phyloP scores from a whole-genome alignment of 1,140 invertebrate species.

The Pemphigus obesinymphae region DNA sequence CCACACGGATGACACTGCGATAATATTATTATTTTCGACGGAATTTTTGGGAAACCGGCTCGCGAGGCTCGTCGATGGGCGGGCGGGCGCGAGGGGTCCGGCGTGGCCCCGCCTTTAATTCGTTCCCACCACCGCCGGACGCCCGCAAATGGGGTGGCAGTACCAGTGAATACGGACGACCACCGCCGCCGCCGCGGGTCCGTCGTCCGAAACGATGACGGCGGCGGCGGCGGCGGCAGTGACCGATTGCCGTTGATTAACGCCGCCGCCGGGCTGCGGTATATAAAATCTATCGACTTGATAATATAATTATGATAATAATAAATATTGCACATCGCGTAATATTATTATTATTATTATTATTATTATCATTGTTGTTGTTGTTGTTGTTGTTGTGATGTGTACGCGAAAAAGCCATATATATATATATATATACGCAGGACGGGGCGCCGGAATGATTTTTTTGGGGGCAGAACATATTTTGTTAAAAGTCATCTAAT shows the following conservation, averaged over 20 bases:
- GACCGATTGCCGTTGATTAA: neutral
- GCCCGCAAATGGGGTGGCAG: conserved; percentile 33
- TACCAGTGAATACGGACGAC: neutral
- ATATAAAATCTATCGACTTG: neutral
- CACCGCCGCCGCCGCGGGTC: no score
- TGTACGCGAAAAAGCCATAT: no score
- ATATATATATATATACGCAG: no score
- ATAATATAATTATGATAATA: neutral
- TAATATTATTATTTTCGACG: conserved; percentile 23
- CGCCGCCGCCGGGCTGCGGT: neutral
- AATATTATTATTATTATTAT: neutral
- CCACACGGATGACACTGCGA: conserved; percentile 27
- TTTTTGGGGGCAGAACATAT: no score
- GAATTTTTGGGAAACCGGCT: conserved; percentile 41
- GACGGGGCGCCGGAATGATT: no score
- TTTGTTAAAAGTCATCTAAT: no score
- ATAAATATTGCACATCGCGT: neutral
- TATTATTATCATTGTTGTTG: no score
- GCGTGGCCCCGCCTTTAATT: conserved; percentile 29
- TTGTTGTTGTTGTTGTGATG: no score
- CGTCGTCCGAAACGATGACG: no score
- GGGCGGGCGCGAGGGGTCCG: conserved; percentile 38
- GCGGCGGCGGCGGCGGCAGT: no score
- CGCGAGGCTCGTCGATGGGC: conserved; percentile 12
- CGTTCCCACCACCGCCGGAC: conserved; percentile 31